These are phyloP conservation scores for Scaptomyza flava DNA, from an alignment of 2,888 invertebrate species.

Conservation along the genomic window DNA sequence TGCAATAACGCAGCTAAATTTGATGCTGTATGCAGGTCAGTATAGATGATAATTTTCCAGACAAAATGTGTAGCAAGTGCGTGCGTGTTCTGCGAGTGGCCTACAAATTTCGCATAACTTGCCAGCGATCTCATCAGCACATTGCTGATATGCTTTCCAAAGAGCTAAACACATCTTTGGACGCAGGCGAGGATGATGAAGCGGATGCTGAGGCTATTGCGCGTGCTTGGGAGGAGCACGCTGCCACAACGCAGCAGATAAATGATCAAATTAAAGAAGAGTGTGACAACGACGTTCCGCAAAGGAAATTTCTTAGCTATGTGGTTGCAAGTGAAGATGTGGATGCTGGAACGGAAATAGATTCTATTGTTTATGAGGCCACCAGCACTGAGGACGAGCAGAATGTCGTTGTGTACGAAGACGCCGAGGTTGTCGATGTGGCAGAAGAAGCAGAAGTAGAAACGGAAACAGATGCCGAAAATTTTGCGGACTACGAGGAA, in stretches of 20 bases:
- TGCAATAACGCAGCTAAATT: background rate
- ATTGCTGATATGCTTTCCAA: conserved; percentile 64
- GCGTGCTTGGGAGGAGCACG: conserved; percentile 56
- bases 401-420: conserved; percentile 35
- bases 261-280: conserved; percentile 45
- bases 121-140: conserved; percentile 79
- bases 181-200: conserved; percentile 19
- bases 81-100: conserved; percentile 71
- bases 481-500: conserved; percentile 61
- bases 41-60: conserved; percentile 78
- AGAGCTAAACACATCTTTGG: conserved; percentile 25
- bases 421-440: conserved; percentile 32
- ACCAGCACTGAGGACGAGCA: conserved; percentile 37
- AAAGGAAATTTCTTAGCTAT: conserved; percentile 47
- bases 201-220: conserved; percentile 49
- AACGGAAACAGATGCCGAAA: conserved; percentile 56
- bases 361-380: conserved; percentile 52
- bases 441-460: conserved; percentile 50
- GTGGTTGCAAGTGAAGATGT: conserved; percentile 59
- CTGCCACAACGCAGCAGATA: conserved; percentile 21
- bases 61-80: conserved; percentile 80
- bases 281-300: conserved; percentile 21
- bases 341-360: conserved; percentile 53
- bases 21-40: conserved; percentile 63
- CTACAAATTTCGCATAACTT: conserved; percentile 77